Evolutionary conservation across 2,113 vertebrate genomes (phyloP).

Genomic region (Microtus pennsylvanicus): DNA sequence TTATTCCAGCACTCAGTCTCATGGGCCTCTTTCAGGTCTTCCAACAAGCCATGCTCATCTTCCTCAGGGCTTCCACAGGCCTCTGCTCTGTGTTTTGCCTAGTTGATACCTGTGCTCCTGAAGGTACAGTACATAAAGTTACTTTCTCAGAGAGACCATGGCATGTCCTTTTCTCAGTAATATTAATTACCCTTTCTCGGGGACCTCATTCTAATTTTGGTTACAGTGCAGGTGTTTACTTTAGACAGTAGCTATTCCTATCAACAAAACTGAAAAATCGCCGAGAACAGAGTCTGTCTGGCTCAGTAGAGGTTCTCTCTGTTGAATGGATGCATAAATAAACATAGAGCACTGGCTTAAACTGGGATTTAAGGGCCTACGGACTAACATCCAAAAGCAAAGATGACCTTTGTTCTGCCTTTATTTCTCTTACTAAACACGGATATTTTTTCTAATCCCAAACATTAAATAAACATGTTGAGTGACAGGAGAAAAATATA

Average conservation of each 20-base stretch:
- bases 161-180: background rate
- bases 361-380: background rate
- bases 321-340: background rate
- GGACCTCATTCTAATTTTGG: background rate
- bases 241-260: background rate
- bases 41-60: background rate
- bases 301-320: background rate
- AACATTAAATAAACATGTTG: background rate
- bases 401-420: background rate
- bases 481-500: background rate
- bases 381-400: background rate
- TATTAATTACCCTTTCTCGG: background rate
- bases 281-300: background rate
- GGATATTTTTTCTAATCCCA: conserved; percentile 26
- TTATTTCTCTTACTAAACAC: conserved; percentile 37
- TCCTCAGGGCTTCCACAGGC: background rate
- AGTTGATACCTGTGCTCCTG: background rate
- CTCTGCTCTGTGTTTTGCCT: background rate
- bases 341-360: background rate
- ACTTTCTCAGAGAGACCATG: background rate
- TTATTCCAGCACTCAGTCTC: background rate
- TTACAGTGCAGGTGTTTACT: background rate
- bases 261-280: background rate
- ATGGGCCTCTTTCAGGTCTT: background rate
- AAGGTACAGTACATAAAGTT: background rate